Evolutionary conservation across 2,888 invertebrate species (phyloP).

Genomic region (Athalia circularis): DNA sequence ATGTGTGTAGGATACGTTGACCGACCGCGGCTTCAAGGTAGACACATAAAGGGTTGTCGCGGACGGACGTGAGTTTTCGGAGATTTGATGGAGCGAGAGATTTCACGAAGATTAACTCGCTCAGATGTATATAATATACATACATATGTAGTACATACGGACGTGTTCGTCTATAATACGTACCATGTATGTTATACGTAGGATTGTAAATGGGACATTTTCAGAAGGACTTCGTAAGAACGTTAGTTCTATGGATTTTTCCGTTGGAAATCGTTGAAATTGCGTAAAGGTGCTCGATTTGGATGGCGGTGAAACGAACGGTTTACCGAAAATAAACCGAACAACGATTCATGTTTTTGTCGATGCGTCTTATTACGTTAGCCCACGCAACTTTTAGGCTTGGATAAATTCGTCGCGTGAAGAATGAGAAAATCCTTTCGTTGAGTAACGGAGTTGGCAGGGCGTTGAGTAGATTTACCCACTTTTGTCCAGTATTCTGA

Average conservation of each 20-base stretch:
- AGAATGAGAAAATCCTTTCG: conserved; percentile 7
- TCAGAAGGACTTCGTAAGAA: neutral
- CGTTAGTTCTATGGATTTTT: too few relatives aligned
- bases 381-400: neutral
- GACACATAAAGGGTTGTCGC: conserved; percentile 15
- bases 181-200: neutral
- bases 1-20: conserved; percentile 46
- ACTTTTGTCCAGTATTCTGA: neutral
- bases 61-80: conserved; percentile 7
- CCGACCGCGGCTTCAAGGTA: conserved; percentile 5
- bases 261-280: too few relatives aligned
- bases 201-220: neutral
- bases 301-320: neutral
- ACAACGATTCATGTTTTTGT: neutral
- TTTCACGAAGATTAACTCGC: conserved; percentile 15
- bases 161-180: conserved; percentile 4
- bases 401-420: neutral
- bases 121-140: neutral
- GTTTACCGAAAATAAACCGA: neutral
- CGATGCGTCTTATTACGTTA: neutral
- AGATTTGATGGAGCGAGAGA: conserved; percentile 40
- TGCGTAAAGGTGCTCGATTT: too few relatives aligned
- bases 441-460: conserved; percentile 14
- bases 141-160: neutral
- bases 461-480: conserved; percentile 35